phyloP scores from a whole-genome alignment of 2,888 invertebrate genomes.

The Spicauda simplicius region DNA sequence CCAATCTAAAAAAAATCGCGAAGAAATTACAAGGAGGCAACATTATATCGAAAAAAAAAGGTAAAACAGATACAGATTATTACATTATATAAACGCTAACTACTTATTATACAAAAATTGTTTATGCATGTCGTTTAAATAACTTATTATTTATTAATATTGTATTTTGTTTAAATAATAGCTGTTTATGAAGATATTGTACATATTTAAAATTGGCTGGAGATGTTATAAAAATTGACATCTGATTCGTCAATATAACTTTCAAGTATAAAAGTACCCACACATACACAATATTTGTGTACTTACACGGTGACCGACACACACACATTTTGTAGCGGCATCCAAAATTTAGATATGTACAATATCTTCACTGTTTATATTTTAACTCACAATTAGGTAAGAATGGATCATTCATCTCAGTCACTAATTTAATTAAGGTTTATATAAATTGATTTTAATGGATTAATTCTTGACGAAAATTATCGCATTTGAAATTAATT shows the following conservation, averaged over 20 bases:
- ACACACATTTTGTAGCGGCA: not conserved
- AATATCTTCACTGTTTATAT: not conserved
- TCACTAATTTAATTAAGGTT: not conserved
- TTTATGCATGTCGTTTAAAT: slow-evolving; percentile 76
- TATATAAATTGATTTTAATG: not conserved
- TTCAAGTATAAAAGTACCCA: no score
- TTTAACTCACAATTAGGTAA: not conserved
- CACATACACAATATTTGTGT: not conserved
- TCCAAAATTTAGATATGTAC: not conserved
- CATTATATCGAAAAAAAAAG: slow-evolving; percentile 28
- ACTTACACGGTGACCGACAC: not conserved
- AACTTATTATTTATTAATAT: slow-evolving; percentile 59
- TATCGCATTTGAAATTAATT: no score
- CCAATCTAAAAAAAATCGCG: slow-evolving; percentile 12
- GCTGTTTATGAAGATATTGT: slow-evolving; percentile 23
- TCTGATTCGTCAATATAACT: no score
- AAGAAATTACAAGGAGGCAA: slow-evolving; percentile 24
- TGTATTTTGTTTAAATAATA: slow-evolving; percentile 49
- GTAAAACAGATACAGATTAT: slow-evolving; percentile 50
- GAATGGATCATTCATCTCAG: not conserved
- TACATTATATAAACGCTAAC: slow-evolving; percentile 72
- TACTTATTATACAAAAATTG: slow-evolving; percentile 77
- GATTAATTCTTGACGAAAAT: no score
- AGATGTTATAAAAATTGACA: not conserved
- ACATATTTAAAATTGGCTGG: not conserved